Evolutionary conservation across 2,888 invertebrate species (phyloP).

Genomic region (Lithophane semibrunnea): DNA sequence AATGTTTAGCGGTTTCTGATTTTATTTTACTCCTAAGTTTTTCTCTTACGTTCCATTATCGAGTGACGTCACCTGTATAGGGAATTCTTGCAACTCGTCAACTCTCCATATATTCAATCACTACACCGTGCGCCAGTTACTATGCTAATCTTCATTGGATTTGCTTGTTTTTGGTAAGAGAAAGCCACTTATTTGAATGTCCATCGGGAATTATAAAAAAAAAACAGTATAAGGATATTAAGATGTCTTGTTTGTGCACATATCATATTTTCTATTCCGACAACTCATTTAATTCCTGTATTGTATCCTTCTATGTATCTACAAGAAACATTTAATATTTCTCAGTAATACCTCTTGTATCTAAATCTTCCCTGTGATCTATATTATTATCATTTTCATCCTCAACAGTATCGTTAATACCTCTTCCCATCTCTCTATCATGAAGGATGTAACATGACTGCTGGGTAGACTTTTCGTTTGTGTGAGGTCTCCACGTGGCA

Average conservation of each 20-base stretch:
- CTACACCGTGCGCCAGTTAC: not conserved
- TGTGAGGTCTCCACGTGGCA: conserved; percentile 48
- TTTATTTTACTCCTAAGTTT: conserved; percentile 7
- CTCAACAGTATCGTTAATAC: conserved; percentile 22
- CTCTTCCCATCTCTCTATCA: conserved; percentile 16
- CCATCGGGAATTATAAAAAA: not conserved
- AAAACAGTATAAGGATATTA: not conserved
- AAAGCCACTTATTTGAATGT: not conserved
- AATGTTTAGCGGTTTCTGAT: not conserved
- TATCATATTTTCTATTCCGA: not conserved
- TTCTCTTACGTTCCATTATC: not conserved
- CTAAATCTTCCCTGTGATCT: conserved; percentile 10
- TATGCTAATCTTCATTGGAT: not conserved
- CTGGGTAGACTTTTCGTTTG: conserved; percentile 51
- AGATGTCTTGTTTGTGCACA: not conserved
- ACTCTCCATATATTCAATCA: not conserved
- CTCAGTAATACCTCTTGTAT: conserved; percentile 7
- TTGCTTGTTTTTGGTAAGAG: not conserved
- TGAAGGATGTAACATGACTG: conserved; percentile 30
- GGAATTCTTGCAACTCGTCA: not conserved
- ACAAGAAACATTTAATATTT: conserved; percentile 3
- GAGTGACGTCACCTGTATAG: not conserved
- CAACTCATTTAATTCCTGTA: conserved; percentile 7
- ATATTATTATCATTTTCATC: conserved; percentile 22
- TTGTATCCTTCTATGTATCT: conserved; percentile 23